These are phyloP conservation scores for Sarotherodon lohbergeri DNA, from an alignment of 2,113 vertebrate species.

Conservation along the genomic window DNA sequence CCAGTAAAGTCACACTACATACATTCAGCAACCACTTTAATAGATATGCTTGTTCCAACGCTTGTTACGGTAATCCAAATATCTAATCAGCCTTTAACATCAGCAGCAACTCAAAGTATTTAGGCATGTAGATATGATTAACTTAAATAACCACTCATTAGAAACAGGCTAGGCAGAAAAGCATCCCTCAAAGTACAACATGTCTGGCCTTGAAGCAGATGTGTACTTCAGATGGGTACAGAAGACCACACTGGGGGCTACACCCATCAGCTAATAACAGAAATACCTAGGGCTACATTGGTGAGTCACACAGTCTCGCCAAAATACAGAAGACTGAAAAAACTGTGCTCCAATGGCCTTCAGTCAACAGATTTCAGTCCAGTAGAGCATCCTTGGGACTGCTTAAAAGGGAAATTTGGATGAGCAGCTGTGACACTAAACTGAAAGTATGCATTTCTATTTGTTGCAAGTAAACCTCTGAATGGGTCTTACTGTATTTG, in stretches of 20 bases:
- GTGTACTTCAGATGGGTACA: neutral
- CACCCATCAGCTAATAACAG: neutral
- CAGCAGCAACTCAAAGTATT: neutral
- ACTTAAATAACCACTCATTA: neutral
- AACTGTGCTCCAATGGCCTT: neutral
- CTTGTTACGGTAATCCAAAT: neutral
- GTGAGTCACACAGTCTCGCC: neutral
- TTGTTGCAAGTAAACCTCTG: neutral
- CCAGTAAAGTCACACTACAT: neutral
- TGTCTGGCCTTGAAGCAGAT: neutral
- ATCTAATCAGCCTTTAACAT: neutral
- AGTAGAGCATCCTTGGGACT: neutral
- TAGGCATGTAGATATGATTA: neutral
- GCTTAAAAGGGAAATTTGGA: neutral
- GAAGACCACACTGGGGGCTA: accelerated
- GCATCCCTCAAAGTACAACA: neutral
- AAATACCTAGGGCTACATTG: neutral
- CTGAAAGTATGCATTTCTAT: neutral
- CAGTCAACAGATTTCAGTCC: neutral
- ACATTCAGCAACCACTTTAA: neutral
- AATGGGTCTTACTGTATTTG: accelerated
- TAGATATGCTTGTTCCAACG: neutral
- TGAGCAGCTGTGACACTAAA: neutral
- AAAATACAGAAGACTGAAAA: neutral
- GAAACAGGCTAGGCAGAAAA: neutral